Base-by-base conservation (phyloP, 2,797 vertebrate species). In the Hippoglossus hippoglossus region DNA sequence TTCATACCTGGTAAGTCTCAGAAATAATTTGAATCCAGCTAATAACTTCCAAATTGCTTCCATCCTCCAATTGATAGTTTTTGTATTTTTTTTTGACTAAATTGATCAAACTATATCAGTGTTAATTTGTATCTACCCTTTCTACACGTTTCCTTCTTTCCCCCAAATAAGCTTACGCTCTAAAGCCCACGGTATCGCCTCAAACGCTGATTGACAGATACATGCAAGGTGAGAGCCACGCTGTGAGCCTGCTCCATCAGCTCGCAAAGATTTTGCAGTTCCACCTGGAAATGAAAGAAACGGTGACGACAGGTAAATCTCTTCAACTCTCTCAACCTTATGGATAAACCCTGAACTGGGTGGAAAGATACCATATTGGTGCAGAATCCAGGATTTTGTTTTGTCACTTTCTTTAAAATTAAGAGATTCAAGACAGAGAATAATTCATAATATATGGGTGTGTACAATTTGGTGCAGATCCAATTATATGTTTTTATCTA, bases 231-330 rank as follows among this genome's bases (percentile, higher is more conserved):
- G 74, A 90, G 31, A 89, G 91, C 2, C 92, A 98, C 2, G 88
- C 96, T 0, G 91, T 98, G 3, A 94, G 96, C 25, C 91, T 97
- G 25, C 91, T 99, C 36, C 84, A 97, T 85, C 90, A 96, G 64
- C 95, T 97, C 36, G 94, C 95, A 4, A 93, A 93, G 26, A 86
- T 89, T 70, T 81, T 95, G 21, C 79, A 89, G 15, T 90, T 95
- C 73, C 90, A 94, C 0, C 84, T 99, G 75, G 95, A 97, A 60
- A 63, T 98, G 5, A 98, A 96, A 81, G 98, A 99, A 91, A 98
- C 97, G 0, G 87, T 94, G 11, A 94, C 96, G 9, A 65, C 93
- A 80, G 93, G 95, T 95, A 77, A 72, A 46, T 18, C 41, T 18
- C 41, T 16, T 16, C 11, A 44, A 39, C 12, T 9, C 13, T 13